Evolutionary conservation across 2,888 invertebrate species (phyloP).

Genomic region (Eupithecia exiguata): DNA sequence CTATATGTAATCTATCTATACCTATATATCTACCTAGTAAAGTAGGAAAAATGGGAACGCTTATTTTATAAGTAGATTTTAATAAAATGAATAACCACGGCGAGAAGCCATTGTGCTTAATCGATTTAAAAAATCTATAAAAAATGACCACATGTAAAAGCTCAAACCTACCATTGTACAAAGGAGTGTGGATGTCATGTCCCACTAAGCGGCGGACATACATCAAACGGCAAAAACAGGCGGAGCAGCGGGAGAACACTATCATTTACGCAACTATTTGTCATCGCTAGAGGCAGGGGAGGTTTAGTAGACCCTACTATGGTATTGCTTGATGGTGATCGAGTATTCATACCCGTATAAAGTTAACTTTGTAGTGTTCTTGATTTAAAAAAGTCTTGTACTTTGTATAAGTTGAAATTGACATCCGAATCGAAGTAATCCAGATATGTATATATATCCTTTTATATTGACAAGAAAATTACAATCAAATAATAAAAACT

Average conservation of each 20-base stretch:
- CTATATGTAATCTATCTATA: too few species aligned
- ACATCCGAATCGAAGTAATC: too few species aligned
- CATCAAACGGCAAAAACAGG: constrained; percentile 81
- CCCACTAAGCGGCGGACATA: constrained; percentile 72
- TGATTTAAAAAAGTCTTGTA: background rate
- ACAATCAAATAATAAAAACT: too few species aligned
- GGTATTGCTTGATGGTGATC: constrained; percentile 23
- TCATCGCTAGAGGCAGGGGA: constrained; percentile 75
- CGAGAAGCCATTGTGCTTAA: background rate
- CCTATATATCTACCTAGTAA: too few species aligned
- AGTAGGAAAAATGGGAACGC: too few species aligned
- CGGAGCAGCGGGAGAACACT: constrained; percentile 71
- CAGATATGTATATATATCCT: too few species aligned
- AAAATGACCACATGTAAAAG: background rate
- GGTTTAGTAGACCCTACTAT: constrained; percentile 58
- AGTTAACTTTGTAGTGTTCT: background rate
- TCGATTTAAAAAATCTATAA: background rate
- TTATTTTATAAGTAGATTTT: too few species aligned
- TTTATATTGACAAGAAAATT: too few species aligned
- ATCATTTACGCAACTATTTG: constrained; percentile 82
- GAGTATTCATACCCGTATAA: background rate
- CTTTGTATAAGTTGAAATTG: background rate
- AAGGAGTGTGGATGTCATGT: constrained; percentile 56
- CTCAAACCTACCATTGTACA: constrained; percentile 60
- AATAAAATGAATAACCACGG: background rate